These are phyloP conservation scores for Aphelocoma californica DNA, from an alignment of 2,797 vertebrate genomes.

Conservation along the genomic window DNA sequence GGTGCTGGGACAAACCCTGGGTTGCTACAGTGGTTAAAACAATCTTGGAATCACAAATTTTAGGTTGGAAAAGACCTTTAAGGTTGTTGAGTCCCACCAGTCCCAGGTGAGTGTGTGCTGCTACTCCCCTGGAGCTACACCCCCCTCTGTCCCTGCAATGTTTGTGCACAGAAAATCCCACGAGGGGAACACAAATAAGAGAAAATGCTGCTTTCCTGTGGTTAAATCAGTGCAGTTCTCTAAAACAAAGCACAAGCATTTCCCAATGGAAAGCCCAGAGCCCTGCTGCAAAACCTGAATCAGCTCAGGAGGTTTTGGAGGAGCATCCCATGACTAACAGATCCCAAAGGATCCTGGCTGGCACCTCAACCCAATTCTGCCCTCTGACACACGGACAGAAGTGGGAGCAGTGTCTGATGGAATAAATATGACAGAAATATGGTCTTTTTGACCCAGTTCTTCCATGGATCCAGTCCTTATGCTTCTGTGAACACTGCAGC, in stretches of 20 bases:
- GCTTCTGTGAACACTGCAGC: neutral
- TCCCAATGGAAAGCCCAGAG: neutral
- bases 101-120: neutral
- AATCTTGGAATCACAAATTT: neutral
- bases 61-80: neutral
- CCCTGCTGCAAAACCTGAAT: neutral
- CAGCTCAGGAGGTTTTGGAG: neutral
- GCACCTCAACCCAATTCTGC: accelerated
- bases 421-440: neutral
- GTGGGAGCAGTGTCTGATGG: neutral
- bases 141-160: neutral
- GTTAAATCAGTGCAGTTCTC: neutral
- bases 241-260: neutral
- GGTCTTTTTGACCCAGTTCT: neutral
- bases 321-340: accelerated
- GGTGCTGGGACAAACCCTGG: neutral
- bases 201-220: neutral
- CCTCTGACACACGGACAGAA: neutral
- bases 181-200: neutral
- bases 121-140: neutral
- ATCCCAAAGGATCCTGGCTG: accelerated
- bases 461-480: neutral
- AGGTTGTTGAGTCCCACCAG: neutral
- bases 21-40: neutral
- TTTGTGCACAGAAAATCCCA: neutral